Evolutionary conservation across 1,140 invertebrate genomes (phyloP).

Genomic region (Oppia nitens): DNA sequence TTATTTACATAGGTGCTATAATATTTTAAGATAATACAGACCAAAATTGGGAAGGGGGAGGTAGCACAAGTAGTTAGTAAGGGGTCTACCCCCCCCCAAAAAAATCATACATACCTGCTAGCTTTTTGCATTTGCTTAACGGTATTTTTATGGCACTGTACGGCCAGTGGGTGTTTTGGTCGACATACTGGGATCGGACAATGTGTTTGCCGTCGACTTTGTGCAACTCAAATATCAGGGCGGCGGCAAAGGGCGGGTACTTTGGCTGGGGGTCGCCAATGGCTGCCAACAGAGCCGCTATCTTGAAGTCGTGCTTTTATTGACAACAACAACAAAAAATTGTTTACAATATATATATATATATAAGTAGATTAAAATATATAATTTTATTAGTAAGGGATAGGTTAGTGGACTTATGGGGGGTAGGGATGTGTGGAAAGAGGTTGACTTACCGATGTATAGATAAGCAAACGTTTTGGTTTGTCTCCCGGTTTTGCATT

Average conservation of each 20-base stretch:
- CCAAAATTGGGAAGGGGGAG: too few species aligned
- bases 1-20: too few species aligned
- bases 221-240: constrained; percentile 1
- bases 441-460: not conserved
- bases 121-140: not conserved
- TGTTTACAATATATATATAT: too few species aligned
- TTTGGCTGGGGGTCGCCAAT: not conserved
- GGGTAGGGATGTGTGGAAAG: too few species aligned
- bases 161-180: not conserved
- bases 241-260: constrained; percentile 5
- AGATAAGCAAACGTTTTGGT: not conserved
- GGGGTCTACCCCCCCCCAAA: too few species aligned
- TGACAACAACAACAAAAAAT: too few species aligned
- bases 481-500: not conserved
- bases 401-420: too few species aligned
- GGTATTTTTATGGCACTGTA: not conserved
- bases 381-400: too few species aligned
- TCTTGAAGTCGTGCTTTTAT: constrained; percentile 8
- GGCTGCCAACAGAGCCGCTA: not conserved
- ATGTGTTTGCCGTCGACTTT: not conserved
- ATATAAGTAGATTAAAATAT: too few species aligned
- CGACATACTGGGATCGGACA: not conserved
- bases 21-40: too few species aligned
- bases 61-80: too few species aligned
- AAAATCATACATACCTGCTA: too few species aligned